Evolutionary conservation across 1,140 invertebrate species (phyloP), one percentile per base, ranked within the genome.

Genomic region (Hydropsyche tenuis): DNA sequence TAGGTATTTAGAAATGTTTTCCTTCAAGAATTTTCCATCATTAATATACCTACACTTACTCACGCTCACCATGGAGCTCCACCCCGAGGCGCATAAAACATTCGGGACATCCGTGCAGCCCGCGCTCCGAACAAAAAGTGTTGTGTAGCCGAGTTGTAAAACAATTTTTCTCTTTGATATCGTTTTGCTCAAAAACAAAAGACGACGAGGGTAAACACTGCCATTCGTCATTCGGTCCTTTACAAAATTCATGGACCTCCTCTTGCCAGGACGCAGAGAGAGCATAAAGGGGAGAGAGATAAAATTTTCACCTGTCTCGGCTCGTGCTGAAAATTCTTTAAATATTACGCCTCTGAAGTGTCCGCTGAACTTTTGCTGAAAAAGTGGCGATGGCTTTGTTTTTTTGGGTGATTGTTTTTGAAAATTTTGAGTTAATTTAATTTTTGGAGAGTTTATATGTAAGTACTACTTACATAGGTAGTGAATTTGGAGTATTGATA

Each of bases 151-250:
- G 3, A n/a, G 9, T 1, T 60, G 56, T 25, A 25, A 60, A 60
- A 60, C 56, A 60, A 60, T 60, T 60, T 48, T 60, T 60, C 56
- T 60, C 9, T 60, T 60, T 60, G 56, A 60, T 60, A 60, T 60
- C 14, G 56, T 23, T 14, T 18, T 25, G 56, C 23, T 11, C 12
- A 23, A 3, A 27, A 60, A 60, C 23, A 60, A 60, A 22, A 27
- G 56, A 60, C 22, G 56, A 60, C 20, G 23, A 60, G 14, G 56
- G 20, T 9, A 60, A 27, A 60, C 56, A 60, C 11, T 20, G 22
- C 56, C 56, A 60, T 60, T 60, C 56, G 56, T 60, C 56, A 60
- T 60, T 60, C 22, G 56, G 56, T 14, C 20, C 2, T 7, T 23
- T 60, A n/a, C 56, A 60, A 60, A 60, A 60, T 60, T 60, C 56